Evolutionary conservation across 2,888 invertebrate genomes (phyloP).

Genomic region (Brachycybe producta): DNA sequence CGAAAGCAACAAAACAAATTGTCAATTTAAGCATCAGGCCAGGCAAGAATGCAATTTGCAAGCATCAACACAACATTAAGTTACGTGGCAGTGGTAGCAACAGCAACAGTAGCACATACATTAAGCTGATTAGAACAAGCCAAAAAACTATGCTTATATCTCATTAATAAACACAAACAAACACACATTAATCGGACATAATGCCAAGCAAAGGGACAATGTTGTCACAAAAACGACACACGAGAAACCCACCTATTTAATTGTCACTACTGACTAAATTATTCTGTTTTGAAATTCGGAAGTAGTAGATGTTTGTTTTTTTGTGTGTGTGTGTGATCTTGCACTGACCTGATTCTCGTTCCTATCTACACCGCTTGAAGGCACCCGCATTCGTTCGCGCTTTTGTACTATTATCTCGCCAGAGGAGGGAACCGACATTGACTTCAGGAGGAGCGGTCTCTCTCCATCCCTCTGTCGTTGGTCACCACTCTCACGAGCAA

Average conservation of each 20-base stretch:
- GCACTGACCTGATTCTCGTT: conserved; percentile 17
- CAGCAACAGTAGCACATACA: neutral
- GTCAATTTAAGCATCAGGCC: conserved; percentile 2
- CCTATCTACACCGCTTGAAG: conserved; percentile 12
- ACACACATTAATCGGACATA: no score
- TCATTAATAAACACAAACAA: neutral
- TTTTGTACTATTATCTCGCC: neutral
- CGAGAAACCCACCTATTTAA: no score
- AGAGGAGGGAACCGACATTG: conserved; percentile 15
- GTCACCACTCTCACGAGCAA: conserved; percentile 6
- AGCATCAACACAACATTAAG: neutral
- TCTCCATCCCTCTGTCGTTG: conserved; percentile 12
- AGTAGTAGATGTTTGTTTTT: no score
- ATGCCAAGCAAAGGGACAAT: no score
- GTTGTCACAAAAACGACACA: no score
- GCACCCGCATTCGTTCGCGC: conserved; percentile 1
- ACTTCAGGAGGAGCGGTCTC: conserved; percentile 12
- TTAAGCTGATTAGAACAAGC: neutral
- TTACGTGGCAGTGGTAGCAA: neutral
- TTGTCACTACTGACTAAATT: no score
- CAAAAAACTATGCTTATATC: neutral
- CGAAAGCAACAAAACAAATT: neutral
- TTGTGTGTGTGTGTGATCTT: no score
- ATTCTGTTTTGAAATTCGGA: no score
- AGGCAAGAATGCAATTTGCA: conserved; percentile 2